Evolutionary conservation across 2,797 vertebrate species (phyloP).

Genomic region (Macrochelys suwanniensis): DNA sequence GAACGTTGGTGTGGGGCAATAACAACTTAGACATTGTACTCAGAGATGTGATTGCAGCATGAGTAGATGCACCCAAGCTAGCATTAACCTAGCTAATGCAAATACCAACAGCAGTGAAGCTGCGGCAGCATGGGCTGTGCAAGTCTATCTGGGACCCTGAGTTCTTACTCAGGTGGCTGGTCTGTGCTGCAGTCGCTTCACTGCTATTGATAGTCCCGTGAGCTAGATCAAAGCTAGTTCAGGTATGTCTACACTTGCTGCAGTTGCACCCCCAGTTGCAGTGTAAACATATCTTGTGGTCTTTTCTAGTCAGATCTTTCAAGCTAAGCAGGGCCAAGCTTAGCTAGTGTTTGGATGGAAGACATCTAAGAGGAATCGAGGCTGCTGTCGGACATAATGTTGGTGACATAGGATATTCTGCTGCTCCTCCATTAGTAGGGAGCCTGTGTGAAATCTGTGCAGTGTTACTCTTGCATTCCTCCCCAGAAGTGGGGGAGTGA

Average conservation of each 20-base stretch:
- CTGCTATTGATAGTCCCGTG: neutral
- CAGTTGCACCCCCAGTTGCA: neutral
- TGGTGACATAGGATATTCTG: neutral
- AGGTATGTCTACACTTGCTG: neutral
- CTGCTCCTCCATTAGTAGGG: neutral
- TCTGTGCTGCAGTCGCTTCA: neutral
- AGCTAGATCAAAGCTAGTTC: neutral
- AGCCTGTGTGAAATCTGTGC: neutral
- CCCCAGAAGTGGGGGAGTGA: neutral
- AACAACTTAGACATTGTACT: neutral
- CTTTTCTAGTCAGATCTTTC: neutral
- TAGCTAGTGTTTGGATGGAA: neutral
- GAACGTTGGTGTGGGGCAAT: neutral
- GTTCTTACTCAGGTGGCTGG: too few species aligned
- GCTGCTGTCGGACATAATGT: neutral
- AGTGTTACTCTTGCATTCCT: neutral
- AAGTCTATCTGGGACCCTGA: neutral
- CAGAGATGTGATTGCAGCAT: too few species aligned
- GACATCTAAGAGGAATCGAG: neutral
- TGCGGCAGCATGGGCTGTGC: neutral
- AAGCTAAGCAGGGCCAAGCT: neutral
- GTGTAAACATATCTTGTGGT: neutral
- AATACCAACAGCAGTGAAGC: neutral
- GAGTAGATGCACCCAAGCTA: neutral
- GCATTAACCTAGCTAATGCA: neutral